Percentiles rank a stretch among this genome's conserved stretches.
These are phyloP conservation scores for Drosophila mayri DNA, from an alignment of 1,140 invertebrate genomes.

Conservation along the genomic window DNA sequence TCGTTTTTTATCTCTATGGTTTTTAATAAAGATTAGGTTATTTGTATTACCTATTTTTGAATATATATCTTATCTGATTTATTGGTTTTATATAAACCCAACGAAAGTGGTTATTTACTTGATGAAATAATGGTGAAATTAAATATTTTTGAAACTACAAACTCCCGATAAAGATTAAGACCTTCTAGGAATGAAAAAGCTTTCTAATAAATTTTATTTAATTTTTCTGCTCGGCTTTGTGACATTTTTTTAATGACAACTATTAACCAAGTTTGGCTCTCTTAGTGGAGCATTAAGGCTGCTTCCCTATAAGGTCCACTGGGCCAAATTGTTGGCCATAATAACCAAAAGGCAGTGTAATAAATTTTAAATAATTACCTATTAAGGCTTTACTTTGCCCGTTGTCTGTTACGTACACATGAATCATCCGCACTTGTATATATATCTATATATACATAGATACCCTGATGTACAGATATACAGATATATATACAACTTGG, in stretches of 20 bases:
- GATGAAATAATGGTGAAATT: conserved; percentile 14
- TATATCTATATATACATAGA: background rate
- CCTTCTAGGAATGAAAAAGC: background rate
- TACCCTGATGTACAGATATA: conserved; percentile 4
- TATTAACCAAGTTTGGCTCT: background rate
- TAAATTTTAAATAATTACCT: conserved; percentile 85
- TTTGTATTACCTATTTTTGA: conserved; percentile 18
- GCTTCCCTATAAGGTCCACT: conserved; percentile 41
- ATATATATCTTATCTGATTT: conserved; percentile 33
- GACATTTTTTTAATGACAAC: conserved; percentile 9
- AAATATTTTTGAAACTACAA: conserved; percentile 19
- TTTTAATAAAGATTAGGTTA: conserved; percentile 19
- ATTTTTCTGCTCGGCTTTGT: background rate
- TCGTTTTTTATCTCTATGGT: conserved; percentile 10
- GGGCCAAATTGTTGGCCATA: conserved; percentile 49
- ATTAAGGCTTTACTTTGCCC: conserved; percentile 74
- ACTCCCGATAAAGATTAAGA: conserved; percentile 9
- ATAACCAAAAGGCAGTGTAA: conserved; percentile 69
- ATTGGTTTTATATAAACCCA: conserved; percentile 4
- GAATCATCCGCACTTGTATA: conserved; percentile 35
- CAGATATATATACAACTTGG: conserved; percentile 8
- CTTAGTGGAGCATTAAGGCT: conserved; percentile 27
- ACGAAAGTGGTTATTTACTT: conserved; percentile 5
- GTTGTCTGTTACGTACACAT: conserved; percentile 26
- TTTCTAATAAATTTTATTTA: background rate